These are phyloP conservation scores for Oconnorella tubifera DNA, from an alignment of 2,888 invertebrate species.

Conservation along the genomic window DNA sequence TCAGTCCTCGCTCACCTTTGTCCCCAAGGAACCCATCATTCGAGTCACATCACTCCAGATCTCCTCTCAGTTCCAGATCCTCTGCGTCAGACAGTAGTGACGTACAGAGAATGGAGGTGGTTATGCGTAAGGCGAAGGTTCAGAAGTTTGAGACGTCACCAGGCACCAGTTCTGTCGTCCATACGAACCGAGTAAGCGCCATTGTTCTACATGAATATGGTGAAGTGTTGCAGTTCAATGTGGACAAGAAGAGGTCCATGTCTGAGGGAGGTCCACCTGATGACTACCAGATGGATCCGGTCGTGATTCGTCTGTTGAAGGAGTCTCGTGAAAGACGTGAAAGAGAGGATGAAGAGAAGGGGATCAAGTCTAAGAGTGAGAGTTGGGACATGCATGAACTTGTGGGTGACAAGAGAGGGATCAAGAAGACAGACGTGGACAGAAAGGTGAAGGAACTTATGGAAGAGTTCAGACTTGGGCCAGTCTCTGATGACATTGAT, in stretches of 20 bases:
- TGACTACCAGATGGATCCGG: constrained; percentile 1
- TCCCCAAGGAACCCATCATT: too few species aligned
- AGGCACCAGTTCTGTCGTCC: not conserved
- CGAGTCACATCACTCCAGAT: too few species aligned
- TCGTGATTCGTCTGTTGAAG: not conserved
- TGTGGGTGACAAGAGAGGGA: not conserved
- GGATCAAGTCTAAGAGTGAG: too few species aligned
- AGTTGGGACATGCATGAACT: not conserved
- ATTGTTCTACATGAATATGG: not conserved
- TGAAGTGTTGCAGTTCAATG: not conserved
- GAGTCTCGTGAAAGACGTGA: not conserved
- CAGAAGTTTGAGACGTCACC: too few species aligned
- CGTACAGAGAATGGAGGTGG: too few species aligned
- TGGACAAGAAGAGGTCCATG: too few species aligned
- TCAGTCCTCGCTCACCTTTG: too few species aligned
- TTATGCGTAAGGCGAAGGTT: too few species aligned
- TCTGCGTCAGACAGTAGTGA: too few species aligned
- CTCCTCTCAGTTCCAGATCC: too few species aligned
- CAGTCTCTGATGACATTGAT: not conserved
- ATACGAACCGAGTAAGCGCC: not conserved
- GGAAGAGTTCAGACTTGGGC: not conserved
- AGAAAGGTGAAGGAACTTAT: not conserved
- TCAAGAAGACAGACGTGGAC: not conserved
- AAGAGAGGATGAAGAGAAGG: too few species aligned
- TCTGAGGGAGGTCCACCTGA: too few species aligned